These are phyloP conservation scores for Batillaria attramentaria DNA, from an alignment of 1,140 invertebrate species.

Conservation along the genomic window DNA sequence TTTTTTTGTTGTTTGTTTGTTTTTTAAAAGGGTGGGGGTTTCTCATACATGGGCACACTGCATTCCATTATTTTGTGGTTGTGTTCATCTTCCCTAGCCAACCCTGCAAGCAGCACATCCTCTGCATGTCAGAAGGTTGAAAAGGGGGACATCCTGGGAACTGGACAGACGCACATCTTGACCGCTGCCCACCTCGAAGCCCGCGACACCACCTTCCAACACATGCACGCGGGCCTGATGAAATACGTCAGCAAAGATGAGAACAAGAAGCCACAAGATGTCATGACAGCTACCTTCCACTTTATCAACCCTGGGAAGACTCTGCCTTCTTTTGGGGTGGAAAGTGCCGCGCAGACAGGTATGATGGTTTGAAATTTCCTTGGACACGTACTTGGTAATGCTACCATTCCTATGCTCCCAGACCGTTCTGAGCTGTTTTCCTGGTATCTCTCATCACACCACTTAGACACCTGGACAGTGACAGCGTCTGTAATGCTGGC, in stretches of 20 bases:
- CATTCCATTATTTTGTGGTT: background rate
- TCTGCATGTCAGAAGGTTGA: conserved; percentile 56
- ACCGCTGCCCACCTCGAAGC: conserved; percentile 53
- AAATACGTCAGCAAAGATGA: conserved; percentile 57
- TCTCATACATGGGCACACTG: background rate
- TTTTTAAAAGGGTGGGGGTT: no score
- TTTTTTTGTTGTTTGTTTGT: no score
- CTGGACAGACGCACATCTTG: conserved; percentile 60
- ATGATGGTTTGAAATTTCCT: background rate
- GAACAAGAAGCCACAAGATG: conserved; percentile 29
- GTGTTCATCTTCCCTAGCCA: conserved; percentile 15
- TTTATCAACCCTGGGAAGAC: conserved; percentile 59
- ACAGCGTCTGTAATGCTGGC: no score
- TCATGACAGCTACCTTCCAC: conserved; percentile 62
- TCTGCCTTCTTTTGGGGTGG: conserved; percentile 52
- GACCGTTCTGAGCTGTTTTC: background rate
- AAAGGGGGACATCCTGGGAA: conserved; percentile 60
- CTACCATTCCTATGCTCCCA: background rate
- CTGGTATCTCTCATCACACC: no score
- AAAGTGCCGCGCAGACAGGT: conserved; percentile 49
- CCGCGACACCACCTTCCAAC: conserved; percentile 57
- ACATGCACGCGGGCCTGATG: conserved; percentile 57
- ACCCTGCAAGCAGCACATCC: conserved; percentile 20
- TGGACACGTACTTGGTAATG: background rate
- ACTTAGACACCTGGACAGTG: no score